Evolutionary conservation across 2,113 vertebrate species (phyloP).

Genomic region (Hymenochirus boettgeri): DNA sequence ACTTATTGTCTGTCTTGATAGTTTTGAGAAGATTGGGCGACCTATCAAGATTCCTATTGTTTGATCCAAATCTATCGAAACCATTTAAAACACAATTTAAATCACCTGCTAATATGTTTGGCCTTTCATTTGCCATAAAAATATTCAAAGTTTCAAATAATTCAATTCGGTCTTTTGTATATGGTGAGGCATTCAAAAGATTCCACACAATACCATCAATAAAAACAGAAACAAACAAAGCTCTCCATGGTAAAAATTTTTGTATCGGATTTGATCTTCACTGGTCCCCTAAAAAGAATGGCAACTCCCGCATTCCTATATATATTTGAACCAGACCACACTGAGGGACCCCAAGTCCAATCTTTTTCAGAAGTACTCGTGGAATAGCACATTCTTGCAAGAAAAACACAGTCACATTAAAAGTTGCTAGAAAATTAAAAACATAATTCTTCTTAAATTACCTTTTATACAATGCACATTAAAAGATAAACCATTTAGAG

Average conservation of each 20-base stretch:
- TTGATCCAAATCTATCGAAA: too few relatives aligned
- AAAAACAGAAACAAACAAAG: background rate
- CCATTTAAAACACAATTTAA: too few relatives aligned
- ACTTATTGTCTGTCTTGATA: too few relatives aligned
- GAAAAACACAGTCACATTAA: background rate
- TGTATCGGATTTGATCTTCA: background rate
- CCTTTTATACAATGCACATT: background rate
- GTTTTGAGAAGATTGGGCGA: too few relatives aligned
- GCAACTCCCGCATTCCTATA: background rate
- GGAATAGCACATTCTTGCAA: background rate
- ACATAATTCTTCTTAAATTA: background rate
- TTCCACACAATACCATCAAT: background rate
- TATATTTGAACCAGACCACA: background rate
- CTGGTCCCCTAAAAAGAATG: background rate
- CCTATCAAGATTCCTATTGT: too few relatives aligned
- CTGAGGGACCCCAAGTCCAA: background rate
- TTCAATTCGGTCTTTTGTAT: too few relatives aligned
- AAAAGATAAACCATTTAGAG: background rate
- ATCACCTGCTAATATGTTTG: too few relatives aligned
- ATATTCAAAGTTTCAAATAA: too few relatives aligned
- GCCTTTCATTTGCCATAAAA: too few relatives aligned
- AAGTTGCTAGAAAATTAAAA: background rate
- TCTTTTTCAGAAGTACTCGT: background rate
- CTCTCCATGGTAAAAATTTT: background rate
- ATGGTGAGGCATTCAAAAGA: too few relatives aligned